These are phyloP conservation scores for Sycophila sp. DNA, from an alignment of 1,140 invertebrate species.

Conservation along the genomic window DNA sequence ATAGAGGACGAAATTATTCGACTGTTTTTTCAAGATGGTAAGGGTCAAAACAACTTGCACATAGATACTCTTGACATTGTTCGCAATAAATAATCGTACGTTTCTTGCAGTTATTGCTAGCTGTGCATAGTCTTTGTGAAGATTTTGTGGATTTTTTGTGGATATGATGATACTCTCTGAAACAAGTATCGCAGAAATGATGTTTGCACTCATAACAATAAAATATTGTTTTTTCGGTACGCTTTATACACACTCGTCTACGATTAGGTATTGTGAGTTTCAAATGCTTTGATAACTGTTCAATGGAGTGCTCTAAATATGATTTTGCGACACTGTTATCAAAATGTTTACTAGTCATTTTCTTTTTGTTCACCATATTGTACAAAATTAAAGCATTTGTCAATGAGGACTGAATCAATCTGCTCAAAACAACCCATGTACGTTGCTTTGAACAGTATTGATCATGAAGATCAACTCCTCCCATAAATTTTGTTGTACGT, in stretches of 20 bases:
- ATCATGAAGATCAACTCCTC: no score
- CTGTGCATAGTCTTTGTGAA: constrained; percentile 9
- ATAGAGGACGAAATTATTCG: background rate
- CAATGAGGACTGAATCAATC: constrained; percentile 8
- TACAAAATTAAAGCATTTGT: constrained; percentile 4
- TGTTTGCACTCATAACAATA: background rate
- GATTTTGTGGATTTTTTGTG: background rate
- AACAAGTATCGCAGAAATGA: background rate
- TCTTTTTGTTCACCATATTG: constrained; percentile 5
- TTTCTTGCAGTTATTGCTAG: background rate
- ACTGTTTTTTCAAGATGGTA: background rate
- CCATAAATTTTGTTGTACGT: no score
- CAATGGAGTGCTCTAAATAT: background rate
- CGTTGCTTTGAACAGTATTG: background rate
- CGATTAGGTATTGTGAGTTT: background rate
- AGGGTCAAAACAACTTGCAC: constrained; percentile 1
- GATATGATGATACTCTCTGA: background rate
- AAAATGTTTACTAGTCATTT: background rate
- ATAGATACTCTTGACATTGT: constrained; percentile 11
- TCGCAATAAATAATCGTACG: background rate
- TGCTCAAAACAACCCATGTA: background rate
- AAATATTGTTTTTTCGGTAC: background rate
- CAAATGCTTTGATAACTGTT: background rate
- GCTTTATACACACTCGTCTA: background rate
- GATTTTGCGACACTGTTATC: background rate